A percentile compares a stretch with the other conserved stretches of the same genome.
Conservation (phyloP, 1,140 invertebrate species). For the Bombus turneri region DNA sequence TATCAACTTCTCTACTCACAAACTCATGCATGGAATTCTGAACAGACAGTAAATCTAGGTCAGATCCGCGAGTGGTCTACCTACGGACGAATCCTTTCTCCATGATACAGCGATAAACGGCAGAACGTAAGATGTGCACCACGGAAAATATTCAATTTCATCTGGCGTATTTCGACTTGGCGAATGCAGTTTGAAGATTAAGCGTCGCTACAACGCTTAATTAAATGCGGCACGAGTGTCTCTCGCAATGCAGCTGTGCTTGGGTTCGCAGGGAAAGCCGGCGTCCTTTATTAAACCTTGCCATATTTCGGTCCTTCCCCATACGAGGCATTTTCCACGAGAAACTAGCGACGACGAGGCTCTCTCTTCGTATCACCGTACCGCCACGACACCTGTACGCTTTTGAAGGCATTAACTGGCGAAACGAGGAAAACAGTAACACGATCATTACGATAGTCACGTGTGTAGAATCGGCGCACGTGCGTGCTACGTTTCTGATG, state of each 20-base stretch:
- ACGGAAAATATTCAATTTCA: slow-evolving; percentile 47
- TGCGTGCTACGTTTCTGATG: not conserved
- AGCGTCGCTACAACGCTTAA: slow-evolving; percentile 43
- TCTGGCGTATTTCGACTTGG: slow-evolving; percentile 7
- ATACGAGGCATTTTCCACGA: slow-evolving; percentile 19
- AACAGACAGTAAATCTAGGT: not conserved
- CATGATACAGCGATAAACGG: not conserved
- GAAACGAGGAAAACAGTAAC: slow-evolving; percentile 39
- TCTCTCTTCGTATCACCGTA: not conserved
- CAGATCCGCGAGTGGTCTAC: too few species aligned
- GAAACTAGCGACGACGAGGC: not conserved
- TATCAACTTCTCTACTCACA: not conserved
- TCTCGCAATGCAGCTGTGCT: slow-evolving; percentile 22
- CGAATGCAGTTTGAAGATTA: slow-evolving; percentile 44
- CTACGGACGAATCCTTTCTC: not conserved
- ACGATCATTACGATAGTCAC: slow-evolving; percentile 9
- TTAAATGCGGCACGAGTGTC: slow-evolving; percentile 35
- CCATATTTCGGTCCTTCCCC: slow-evolving; percentile 35
- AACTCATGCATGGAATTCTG: not conserved
- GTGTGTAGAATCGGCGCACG: not conserved
- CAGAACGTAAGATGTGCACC: too few species aligned
- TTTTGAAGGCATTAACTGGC: slow-evolving; percentile 14
- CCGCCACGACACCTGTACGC: slow-evolving; percentile 19
- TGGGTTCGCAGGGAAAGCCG: not conserved
- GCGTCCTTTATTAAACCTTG: slow-evolving; percentile 48